These are phyloP conservation scores for Mandrillus leucophaeus DNA, from an alignment of 2,113 vertebrate species.

Conservation along the genomic window DNA sequence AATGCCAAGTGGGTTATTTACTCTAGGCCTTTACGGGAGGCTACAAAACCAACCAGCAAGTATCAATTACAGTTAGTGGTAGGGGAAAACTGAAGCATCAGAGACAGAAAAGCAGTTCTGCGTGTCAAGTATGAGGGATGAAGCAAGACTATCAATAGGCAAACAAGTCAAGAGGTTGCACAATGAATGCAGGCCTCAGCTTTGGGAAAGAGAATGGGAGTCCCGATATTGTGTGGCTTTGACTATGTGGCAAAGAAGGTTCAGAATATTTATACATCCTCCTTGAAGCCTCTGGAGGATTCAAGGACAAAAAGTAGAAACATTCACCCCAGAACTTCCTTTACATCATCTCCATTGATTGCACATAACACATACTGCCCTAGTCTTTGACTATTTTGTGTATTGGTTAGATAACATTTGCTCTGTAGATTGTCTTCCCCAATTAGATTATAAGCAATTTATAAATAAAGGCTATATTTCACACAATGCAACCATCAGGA, in stretches of 20 bases:
- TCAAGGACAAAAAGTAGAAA: neutral
- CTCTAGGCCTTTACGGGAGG: neutral
- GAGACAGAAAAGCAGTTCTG: slow-evolving; percentile 13
- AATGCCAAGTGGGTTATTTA: slow-evolving; percentile 27
- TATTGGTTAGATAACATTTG: slow-evolving; percentile 14
- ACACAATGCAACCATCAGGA: neutral
- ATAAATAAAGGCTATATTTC: neutral
- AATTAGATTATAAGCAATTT: neutral
- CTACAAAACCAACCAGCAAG: slow-evolving; percentile 40
- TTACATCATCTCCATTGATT: neutral
- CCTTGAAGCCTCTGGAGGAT: neutral
- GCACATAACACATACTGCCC: neutral
- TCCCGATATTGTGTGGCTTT: neutral
- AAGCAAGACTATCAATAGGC: slow-evolving; percentile 23
- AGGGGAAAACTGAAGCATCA: slow-evolving; percentile 51
- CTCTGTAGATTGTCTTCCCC: neutral
- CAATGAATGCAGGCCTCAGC: neutral
- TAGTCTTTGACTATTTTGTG: slow-evolving; percentile 14
- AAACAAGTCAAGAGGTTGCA: slow-evolving; percentile 30
- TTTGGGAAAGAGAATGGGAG: neutral
- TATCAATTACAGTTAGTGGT: slow-evolving; percentile 30
- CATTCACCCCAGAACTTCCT: neutral
- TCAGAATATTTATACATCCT: neutral
- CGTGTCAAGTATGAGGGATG: slow-evolving; percentile 51
- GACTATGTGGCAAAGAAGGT: neutral